These are phyloP conservation scores for Pteronotus mesoamericanus DNA, from an alignment of 2,797 vertebrate genomes.

Conservation along the genomic window DNA sequence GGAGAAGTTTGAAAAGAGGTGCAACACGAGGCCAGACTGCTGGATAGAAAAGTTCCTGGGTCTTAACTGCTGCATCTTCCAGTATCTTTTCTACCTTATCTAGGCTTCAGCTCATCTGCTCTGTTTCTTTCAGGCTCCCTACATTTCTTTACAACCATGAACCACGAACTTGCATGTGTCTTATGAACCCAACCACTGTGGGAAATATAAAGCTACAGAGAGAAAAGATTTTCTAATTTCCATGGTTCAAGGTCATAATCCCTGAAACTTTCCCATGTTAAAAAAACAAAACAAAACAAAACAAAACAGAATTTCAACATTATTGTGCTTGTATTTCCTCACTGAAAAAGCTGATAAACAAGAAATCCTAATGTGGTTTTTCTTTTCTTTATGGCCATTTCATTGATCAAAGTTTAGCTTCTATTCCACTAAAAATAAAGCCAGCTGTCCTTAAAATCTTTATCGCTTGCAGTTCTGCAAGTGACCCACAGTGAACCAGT, in stretches of 20 bases:
- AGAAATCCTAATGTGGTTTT: not conserved
- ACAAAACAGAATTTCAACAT: not conserved
- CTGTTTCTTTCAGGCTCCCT: not conserved
- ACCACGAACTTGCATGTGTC: not conserved
- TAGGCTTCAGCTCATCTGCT: not conserved
- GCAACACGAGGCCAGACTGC: fast-evolving
- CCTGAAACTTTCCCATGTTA: not conserved
- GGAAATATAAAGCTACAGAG: not conserved
- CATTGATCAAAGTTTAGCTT: conserved; percentile 43
- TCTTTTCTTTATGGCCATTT: conserved; percentile 34
- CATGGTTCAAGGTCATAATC: not conserved
- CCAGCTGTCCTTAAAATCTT: conserved; percentile 30
- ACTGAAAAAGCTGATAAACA: not conserved
- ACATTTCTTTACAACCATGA: not conserved
- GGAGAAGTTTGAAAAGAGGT: not conserved
- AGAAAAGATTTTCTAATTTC: not conserved
- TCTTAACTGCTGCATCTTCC: not conserved
- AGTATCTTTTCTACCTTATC: not conserved
- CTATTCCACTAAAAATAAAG: conserved; percentile 43
- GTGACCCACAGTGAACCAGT: conserved; percentile 22
- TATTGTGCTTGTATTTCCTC: not conserved
- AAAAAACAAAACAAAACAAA: not conserved
- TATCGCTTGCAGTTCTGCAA: conserved; percentile 10
- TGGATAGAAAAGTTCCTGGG: not conserved
- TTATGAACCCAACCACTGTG: not conserved